Percentiles rank a stretch among this genome's conserved stretches.
phyloP scores from a whole-genome alignment of 2,888 invertebrate genomes.

The Melinopterus prodromus region DNA sequence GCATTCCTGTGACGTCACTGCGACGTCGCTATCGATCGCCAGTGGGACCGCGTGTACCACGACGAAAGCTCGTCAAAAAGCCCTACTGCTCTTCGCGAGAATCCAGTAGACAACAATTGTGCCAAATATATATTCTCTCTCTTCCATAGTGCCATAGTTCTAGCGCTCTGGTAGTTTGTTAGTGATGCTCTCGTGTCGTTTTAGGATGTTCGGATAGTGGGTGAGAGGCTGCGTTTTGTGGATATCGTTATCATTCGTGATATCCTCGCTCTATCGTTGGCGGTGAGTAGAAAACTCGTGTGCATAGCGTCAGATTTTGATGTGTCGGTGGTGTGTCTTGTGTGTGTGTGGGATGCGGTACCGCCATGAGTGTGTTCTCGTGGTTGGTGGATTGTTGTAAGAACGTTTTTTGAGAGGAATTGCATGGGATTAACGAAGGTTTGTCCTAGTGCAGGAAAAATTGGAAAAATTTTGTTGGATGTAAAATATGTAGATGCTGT shows the following conservation, averaged over 20 bases:
- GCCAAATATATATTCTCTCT: slow-evolving; percentile 37
- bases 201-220: neutral
- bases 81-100: slow-evolving; percentile 43
- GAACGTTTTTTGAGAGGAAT: no score
- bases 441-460: no score
- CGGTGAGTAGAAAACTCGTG: slow-evolving; percentile 12
- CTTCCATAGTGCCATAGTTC: neutral
- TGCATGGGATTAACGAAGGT: no score
- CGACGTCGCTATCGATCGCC: slow-evolving; percentile 60
- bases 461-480: no score
- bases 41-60: slow-evolving; percentile 56
- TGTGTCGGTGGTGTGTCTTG: neutral
- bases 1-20: slow-evolving; percentile 57
- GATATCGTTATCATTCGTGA: neutral
- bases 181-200: neutral
- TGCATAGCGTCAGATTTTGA: neutral
- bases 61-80: slow-evolving; percentile 47
- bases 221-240: neutral
- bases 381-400: no score
- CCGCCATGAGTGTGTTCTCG: neutral
- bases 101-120: slow-evolving; percentile 42
- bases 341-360: neutral
- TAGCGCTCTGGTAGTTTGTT: neutral
- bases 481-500: no score
- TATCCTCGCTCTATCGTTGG: slow-evolving; percentile 18